Evolutionary conservation across 2,888 invertebrate species (phyloP).

Genomic region (Sphaerophoria taeniata): DNA sequence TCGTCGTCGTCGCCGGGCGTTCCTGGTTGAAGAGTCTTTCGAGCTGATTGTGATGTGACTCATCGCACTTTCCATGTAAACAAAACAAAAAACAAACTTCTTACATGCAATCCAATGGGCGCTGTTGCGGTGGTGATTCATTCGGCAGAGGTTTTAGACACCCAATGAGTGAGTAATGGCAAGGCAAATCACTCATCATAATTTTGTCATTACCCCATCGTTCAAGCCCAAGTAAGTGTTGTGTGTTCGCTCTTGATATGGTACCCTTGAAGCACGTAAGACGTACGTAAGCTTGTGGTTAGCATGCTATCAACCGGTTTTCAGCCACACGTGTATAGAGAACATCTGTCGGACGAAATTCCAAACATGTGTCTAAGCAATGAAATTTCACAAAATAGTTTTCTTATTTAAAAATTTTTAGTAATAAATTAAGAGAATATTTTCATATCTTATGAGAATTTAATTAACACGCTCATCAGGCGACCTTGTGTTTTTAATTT

Average conservation of each 20-base stretch:
- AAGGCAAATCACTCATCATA: conserved; percentile 55
- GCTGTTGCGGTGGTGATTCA: conserved; percentile 32
- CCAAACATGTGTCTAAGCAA: not conserved
- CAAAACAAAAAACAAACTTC: not conserved
- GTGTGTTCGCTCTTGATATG: not conserved
- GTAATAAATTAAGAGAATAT: not conserved
- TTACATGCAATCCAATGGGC: conserved; percentile 28
- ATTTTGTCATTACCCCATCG: conserved; percentile 31
- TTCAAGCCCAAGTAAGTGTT: not conserved
- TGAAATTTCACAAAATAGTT: not conserved
- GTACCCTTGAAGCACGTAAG: not conserved
- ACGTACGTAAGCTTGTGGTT: not conserved
- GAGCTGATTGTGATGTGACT: conserved; percentile 29
- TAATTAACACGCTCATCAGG: not conserved
- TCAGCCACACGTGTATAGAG: not conserved
- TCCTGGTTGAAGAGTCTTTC: not conserved
- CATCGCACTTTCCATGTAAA: conserved; percentile 26
- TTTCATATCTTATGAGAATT: not conserved
- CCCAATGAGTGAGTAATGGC: conserved; percentile 60
- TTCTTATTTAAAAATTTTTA: not conserved
- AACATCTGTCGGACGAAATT: not conserved
- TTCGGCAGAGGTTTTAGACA: conserved; percentile 53
- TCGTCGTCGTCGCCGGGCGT: not conserved
- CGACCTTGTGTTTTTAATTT: not conserved
- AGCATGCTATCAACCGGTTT: not conserved